A percentile compares a stretch with the other conserved stretches of the same genome.
These are phyloP conservation scores for Hydrotaea diabolus DNA, from an alignment of 2,888 invertebrate species.

Conservation along the genomic window DNA sequence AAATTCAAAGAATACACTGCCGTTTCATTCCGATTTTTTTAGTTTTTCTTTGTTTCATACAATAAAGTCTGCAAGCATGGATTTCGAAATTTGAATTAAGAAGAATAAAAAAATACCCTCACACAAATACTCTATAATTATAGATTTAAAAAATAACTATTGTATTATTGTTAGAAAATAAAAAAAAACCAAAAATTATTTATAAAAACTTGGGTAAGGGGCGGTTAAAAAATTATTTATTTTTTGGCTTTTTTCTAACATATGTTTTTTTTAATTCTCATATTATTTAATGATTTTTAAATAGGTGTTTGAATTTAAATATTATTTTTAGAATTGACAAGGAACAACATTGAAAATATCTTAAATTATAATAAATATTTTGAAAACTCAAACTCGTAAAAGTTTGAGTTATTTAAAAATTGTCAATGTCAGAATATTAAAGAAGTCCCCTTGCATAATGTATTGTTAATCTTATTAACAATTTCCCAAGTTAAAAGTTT, in stretches of 20 bases:
- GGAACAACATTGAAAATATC: too few species aligned
- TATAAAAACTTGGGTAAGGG: background rate
- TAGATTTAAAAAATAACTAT: background rate
- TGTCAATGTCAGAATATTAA: too few species aligned
- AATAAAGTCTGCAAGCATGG: slow-evolving; percentile 51
- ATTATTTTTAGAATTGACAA: too few species aligned
- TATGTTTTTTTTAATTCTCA: too few species aligned
- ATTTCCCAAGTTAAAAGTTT: too few species aligned
- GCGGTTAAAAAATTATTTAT: background rate
- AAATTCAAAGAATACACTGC: slow-evolving; percentile 58
- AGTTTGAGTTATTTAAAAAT: too few species aligned
- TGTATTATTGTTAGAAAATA: slow-evolving; percentile 17
- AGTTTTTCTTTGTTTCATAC: slow-evolving; percentile 12
- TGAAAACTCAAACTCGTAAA: too few species aligned
- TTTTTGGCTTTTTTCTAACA: background rate
- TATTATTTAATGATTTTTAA: too few species aligned
- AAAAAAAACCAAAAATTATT: background rate
- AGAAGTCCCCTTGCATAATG: too few species aligned
- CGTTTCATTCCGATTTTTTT: slow-evolving; percentile 46
- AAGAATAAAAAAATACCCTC: background rate
- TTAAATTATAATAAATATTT: too few species aligned
- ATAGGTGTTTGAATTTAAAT: too few species aligned
- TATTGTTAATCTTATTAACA: too few species aligned
- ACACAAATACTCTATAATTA: background rate
- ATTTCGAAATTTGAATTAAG: slow-evolving; percentile 47